phyloP scores from a whole-genome alignment of 1,140 invertebrate genomes.

The Trachymyrmex cornetzi region DNA sequence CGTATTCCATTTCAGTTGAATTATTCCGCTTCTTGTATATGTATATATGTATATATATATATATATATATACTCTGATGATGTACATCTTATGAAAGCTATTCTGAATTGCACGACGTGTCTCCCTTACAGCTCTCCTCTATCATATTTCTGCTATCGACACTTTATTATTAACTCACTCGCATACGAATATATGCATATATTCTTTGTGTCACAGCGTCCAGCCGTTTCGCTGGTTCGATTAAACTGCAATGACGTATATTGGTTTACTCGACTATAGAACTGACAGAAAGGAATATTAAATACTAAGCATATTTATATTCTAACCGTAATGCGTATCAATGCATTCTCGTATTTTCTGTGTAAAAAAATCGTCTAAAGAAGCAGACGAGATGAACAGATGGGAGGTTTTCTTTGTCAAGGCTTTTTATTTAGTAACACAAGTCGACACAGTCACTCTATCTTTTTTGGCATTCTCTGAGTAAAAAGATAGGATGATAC shows the following conservation, averaged over 20 bases:
- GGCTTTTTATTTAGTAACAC: too few relatives aligned
- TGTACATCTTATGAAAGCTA: not conserved
- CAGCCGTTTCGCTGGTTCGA: slow-evolving; percentile 28
- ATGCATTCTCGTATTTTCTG: not conserved
- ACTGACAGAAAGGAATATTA: slow-evolving; percentile 46
- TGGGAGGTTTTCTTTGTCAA: not conserved
- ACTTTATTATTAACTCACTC: slow-evolving; percentile 50
- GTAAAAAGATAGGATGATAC: too few relatives aligned
- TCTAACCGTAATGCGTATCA: not conserved
- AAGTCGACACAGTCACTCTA: too few relatives aligned
- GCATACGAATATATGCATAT: slow-evolving; percentile 22
- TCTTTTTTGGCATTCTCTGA: too few relatives aligned
- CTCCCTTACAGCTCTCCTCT: not conserved
- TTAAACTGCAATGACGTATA: slow-evolving; percentile 56
- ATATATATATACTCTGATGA: not conserved
- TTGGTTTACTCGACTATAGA: slow-evolving; percentile 23
- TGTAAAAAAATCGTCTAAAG: not conserved
- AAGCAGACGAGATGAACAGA: not conserved
- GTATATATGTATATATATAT: too few relatives aligned
- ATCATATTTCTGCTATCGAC: slow-evolving; percentile 39
- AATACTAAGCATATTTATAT: slow-evolving; percentile 44
- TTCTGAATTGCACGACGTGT: slow-evolving; percentile 5
- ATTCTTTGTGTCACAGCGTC: slow-evolving; percentile 45
- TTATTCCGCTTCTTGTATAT: not conserved
- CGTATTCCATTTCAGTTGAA: not conserved